These are phyloP conservation scores for Auanema sp. DNA, from an alignment of 2,888 invertebrate genomes.

Conservation along the genomic window DNA sequence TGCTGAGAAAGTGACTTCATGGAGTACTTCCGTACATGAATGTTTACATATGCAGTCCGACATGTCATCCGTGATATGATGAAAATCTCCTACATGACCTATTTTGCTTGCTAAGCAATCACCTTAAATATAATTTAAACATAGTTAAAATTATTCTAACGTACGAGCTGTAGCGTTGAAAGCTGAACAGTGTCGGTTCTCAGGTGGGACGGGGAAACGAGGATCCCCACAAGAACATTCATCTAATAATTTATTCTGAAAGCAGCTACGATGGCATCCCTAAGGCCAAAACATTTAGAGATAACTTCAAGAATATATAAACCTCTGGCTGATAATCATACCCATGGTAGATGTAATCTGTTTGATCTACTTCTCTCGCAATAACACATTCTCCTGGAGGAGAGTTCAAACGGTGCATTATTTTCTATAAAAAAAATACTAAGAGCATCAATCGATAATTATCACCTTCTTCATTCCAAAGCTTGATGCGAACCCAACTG, in stretches of 20 bases:
- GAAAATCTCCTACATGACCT: constrained; percentile 47
- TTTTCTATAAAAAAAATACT: constrained; percentile 30
- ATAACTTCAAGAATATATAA: background rate
- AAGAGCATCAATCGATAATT: background rate
- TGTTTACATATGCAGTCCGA: constrained; percentile 46
- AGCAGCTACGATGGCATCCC: constrained; percentile 51
- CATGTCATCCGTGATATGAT: constrained; percentile 47
- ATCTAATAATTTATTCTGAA: constrained; percentile 43
- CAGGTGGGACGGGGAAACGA: constrained; percentile 42
- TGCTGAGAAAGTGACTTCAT: constrained; percentile 47
- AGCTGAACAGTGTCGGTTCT: constrained; percentile 39
- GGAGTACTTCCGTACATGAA: constrained; percentile 39
- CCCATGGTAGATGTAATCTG: constrained; percentile 37
- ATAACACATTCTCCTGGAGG: constrained; percentile 47
- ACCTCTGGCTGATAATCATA: constrained; percentile 51
- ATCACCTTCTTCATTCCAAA: constrained; percentile 49
- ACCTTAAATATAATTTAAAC: constrained; percentile 22
- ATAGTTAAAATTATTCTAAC: constrained; percentile 8
- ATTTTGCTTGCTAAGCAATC: constrained; percentile 43
- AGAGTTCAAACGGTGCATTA: constrained; percentile 40
- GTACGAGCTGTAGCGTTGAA: constrained; percentile 50
- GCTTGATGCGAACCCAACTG: constrained; percentile 47
- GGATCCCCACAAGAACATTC: constrained; percentile 51
- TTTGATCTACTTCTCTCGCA: constrained; percentile 24
- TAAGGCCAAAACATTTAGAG: background rate